Evolutionary conservation across 2,888 invertebrate species (phyloP), one percentile per base, ranked within the genome.

Genomic region (Drosophila austrosaltans): DNA sequence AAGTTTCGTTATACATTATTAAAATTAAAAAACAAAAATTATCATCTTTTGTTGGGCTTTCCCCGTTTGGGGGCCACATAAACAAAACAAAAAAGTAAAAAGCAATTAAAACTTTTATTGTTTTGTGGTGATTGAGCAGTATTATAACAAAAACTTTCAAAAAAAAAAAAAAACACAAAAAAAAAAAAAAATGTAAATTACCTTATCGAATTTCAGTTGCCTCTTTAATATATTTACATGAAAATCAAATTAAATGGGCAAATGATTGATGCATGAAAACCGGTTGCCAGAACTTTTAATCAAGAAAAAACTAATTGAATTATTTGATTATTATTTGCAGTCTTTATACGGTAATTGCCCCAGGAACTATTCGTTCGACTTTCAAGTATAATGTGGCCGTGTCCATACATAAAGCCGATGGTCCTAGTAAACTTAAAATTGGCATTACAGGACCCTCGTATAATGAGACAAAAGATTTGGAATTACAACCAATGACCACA

Each of bases 351-450:
- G 94, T 98, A 76, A 94, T 97, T 79, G 97, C 96, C 0, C 96
- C 97, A 1, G 94, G 95, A 78, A 94, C 95, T 16, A 93, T 98
- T 42, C 94, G 97, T 66, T 97, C 98, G n/a, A 96, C 96, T 93
- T 95, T 95, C 69, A 95, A 96, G 79, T 98, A 96, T 92, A 96
- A 96, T 90, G 96, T 96, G 53, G 96, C 96, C n/a, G 95, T 97
- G 30, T 94, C 94, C 57, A 93, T 94, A 20, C 93, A 94, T 76
- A 91, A 91, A 40, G 86, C 86, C 2, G 74, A 84, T 2, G 81
- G 60, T 0, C 84, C 88, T 2, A 81, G 87, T 4, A 78, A 79
- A 91, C 95, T 97, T 53, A 95, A 95, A 73, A 94, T 97, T 44
- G 95, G 95, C 36, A 93, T 98, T 12, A 95, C 94, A 70, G 97